Evolutionary conservation across 2,113 vertebrate genomes (phyloP).

Genomic region (Toxotes jaculatrix): DNA sequence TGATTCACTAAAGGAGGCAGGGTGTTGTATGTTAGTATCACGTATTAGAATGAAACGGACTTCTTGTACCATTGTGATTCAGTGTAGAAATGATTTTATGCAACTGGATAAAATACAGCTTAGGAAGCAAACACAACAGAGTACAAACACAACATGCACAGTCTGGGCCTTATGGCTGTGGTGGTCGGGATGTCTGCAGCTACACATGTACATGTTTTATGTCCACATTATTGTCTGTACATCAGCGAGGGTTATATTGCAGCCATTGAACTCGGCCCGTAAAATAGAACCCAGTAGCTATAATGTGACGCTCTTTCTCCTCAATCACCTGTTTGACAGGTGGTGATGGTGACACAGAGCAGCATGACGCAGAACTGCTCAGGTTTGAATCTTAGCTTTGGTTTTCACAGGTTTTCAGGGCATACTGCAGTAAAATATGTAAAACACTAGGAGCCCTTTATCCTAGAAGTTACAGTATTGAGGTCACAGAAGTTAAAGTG

Average conservation of each 20-base stretch:
- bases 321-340: constrained; percentile 25
- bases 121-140: too few relatives aligned
- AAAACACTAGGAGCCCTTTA: neutral
- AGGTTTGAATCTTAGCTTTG: neutral
- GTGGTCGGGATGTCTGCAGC: constrained; percentile 22
- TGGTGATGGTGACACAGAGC: neutral
- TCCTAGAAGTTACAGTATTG: neutral
- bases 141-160: neutral
- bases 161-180: too few relatives aligned
- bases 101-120: neutral
- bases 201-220: constrained; percentile 27
- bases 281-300: constrained; percentile 2
- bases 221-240: neutral
- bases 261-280: neutral
- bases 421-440: neutral
- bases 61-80: neutral
- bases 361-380: neutral
- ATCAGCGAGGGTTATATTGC: constrained; percentile 6
- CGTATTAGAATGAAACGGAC: neutral
- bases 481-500: constrained; percentile 1
- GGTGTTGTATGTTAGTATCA: neutral
- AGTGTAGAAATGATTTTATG: neutral
- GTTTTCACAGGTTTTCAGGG: neutral
- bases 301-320: constrained; percentile 10
- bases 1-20: neutral